A percentile compares a stretch with the other conserved stretches of the same genome.
These are phyloP conservation scores for Acanthaster planci DNA, from an alignment of 35 echinoderm and acorn worm genomes.

Conservation along the genomic window DNA sequence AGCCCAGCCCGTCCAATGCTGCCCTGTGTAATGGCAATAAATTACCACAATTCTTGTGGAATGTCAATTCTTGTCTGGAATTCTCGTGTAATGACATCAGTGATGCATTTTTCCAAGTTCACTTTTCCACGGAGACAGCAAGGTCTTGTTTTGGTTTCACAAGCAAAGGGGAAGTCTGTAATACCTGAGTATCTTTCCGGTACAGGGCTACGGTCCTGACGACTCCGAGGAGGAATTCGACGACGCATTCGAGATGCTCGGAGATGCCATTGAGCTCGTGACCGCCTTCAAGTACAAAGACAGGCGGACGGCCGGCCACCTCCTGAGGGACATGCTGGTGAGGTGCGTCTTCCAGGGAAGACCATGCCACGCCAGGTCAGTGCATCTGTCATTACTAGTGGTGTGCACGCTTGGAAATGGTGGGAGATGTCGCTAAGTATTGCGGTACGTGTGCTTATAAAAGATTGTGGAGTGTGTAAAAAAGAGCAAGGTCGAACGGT, in stretches of 20 bases:
- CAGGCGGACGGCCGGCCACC: background rate
- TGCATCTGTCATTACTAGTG: background rate
- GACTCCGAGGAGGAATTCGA: background rate
- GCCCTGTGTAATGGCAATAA: too few species aligned
- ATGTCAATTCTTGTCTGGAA: too few species aligned
- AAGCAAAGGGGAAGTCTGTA: background rate
- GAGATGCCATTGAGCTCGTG: background rate
- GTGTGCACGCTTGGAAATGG: too few species aligned
- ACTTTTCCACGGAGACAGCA: background rate
- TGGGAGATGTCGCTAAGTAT: too few species aligned
- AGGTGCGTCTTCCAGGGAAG: constrained; percentile 22
- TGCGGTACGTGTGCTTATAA: too few species aligned
- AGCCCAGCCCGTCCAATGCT: too few species aligned
- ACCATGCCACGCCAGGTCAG: constrained; percentile 6
- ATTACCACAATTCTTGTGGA: too few species aligned
- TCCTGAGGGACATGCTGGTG: constrained; percentile 1
- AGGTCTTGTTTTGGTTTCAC: background rate
- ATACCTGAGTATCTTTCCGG: background rate
- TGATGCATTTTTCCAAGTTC: too few species aligned
- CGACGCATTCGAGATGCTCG: background rate
- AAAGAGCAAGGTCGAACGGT: too few species aligned
- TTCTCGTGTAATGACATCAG: too few species aligned
- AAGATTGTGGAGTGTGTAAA: too few species aligned
- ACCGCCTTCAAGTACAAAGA: background rate
- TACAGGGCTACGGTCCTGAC: background rate